Evolutionary conservation across 2,888 invertebrate genomes (phyloP), one percentile per base, ranked within the genome.

Genomic region (Troilus luridus): DNA sequence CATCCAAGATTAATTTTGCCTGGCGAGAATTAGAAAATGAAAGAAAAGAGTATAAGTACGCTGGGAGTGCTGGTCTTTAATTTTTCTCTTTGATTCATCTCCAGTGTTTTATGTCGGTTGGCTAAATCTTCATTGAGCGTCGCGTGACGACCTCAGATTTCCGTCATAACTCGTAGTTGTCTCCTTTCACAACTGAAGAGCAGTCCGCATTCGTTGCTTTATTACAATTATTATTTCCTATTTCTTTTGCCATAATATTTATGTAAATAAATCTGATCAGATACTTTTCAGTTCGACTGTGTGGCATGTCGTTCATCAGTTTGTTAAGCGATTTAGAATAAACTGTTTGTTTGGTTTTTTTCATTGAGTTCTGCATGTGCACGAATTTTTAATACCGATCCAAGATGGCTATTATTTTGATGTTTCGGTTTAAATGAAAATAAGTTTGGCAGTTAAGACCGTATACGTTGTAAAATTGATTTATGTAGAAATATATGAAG

Each of bases 1-100:
- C 85, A 85, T 85, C 85, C 85, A 56, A 85, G 85, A 85, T 85
- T 85, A 85, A 85, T 85, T 85, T 85, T 85, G 85, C 85, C 85
- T 56, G 6, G 56, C 9, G 85, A 85, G 85, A 85, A 85, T 85
- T 56, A 85, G 85, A 85, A 85, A 85, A 85, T 54, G 85, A 85
- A 77, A 77, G 72, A 77, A 77, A 77, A 77, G 72, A 85, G 85
- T n/a, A 58, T 85, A 58, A 85, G 56, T 85, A 58, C 85, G n/a
- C 56, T 10, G 85, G 58, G 85, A 56, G 85, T n/a, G 85, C 5
- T 85, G 85, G 85, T 56, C 85, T 85, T 85, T 85, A 85, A 85
- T 85, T 85, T 85, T 85, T 85, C 85, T 41, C 85, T 85, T 85
- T 85, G 85, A 85, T 85, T 85, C 85, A 85, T 89, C 64, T 54